Evolutionary conservation across 2,113 vertebrate species (phyloP).

Genomic region (Lasiurus borealis): DNA sequence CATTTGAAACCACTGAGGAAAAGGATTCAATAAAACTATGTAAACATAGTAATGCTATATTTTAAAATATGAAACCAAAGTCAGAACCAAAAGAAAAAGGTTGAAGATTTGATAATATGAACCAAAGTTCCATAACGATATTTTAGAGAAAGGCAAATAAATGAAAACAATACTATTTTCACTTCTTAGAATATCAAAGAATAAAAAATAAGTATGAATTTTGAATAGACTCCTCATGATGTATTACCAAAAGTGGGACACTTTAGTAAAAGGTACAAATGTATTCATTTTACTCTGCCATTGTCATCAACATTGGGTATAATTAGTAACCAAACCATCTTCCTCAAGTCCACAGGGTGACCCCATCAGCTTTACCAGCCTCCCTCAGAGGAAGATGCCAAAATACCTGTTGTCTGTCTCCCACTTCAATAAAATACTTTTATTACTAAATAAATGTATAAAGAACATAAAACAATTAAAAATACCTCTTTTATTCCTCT

Average conservation of each 20-base stretch:
- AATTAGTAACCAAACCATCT: slow-evolving; percentile 4
- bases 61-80: not conserved
- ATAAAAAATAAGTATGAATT: not conserved
- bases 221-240: not conserved
- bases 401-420: not conserved
- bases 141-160: not conserved
- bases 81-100: not conserved
- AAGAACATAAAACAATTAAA: not conserved
- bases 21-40: not conserved
- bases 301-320: not conserved
- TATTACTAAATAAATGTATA: not conserved
- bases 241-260: not conserved
- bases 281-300: too few relatives aligned
- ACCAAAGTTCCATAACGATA: not conserved
- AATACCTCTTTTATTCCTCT: too few relatives aligned
- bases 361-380: not conserved
- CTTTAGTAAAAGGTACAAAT: not conserved
- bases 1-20: not conserved
- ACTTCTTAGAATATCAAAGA: not conserved
- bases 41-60: not conserved
- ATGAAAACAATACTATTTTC: not conserved
- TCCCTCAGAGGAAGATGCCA: not conserved
- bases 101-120: not conserved
- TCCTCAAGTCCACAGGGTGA: not conserved
- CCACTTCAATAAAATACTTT: too few relatives aligned